Evolutionary conservation across 1,140 invertebrate species (phyloP).

Genomic region (Lasioglossum baleicum): DNA sequence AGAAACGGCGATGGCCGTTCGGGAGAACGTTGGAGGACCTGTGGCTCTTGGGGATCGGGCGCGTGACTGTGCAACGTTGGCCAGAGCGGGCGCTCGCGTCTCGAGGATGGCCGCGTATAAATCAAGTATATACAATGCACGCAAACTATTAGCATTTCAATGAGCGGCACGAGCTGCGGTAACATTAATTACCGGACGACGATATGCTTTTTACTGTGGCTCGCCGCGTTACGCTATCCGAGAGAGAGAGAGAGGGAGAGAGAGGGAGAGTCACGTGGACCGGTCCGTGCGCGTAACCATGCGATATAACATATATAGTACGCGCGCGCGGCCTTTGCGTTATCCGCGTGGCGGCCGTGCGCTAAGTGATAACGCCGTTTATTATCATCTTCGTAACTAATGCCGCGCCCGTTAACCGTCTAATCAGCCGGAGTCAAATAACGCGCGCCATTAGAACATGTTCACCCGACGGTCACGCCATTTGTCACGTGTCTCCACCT

Average conservation of each 20-base stretch:
- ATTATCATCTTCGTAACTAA: slow-evolving; percentile 62
- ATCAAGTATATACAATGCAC: slow-evolving; percentile 55
- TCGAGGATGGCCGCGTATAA: slow-evolving; percentile 31
- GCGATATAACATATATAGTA: background rate
- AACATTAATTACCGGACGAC: slow-evolving; percentile 53
- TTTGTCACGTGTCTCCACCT: slow-evolving; percentile 18
- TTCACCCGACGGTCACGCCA: background rate
- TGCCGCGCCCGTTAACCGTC: slow-evolving; percentile 49
- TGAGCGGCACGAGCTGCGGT: slow-evolving; percentile 31
- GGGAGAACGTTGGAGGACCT: background rate
- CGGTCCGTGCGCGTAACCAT: background rate
- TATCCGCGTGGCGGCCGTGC: slow-evolving; percentile 41
- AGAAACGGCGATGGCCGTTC: background rate
- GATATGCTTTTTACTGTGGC: slow-evolving; percentile 53
- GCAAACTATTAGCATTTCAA: slow-evolving; percentile 58
- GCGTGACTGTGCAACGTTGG: background rate
- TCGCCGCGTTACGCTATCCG: slow-evolving; percentile 40
- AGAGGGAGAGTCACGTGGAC: slow-evolving; percentile 6
- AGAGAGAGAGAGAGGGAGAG: too few relatives aligned
- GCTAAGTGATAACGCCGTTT: slow-evolving; percentile 55
- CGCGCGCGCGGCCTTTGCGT: slow-evolving; percentile 24
- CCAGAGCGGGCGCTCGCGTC: background rate
- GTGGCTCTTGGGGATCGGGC: background rate
- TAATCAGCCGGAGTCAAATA: slow-evolving; percentile 45
- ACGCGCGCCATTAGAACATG: slow-evolving; percentile 34